Evolutionary conservation across 2,888 invertebrate genomes (phyloP).

Genomic region (Deroplatys truncata): DNA sequence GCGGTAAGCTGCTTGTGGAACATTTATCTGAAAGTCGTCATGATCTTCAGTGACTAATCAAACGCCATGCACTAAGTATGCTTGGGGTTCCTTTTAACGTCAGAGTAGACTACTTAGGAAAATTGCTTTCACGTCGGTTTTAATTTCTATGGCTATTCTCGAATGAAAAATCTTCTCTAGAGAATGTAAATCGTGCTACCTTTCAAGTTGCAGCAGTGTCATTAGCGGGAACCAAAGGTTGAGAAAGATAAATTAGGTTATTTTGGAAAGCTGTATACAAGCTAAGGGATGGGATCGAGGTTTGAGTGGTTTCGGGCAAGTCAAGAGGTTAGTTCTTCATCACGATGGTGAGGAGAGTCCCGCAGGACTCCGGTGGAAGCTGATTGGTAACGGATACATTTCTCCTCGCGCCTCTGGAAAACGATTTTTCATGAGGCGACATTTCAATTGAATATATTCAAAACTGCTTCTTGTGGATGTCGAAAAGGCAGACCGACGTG

Average conservation of each 20-base stretch:
- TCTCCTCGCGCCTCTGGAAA: slow-evolving; percentile 2
- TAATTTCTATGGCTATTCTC: not conserved
- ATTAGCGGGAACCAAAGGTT: not conserved
- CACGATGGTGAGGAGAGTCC: not conserved
- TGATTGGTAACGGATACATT: not conserved
- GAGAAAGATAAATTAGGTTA: not conserved
- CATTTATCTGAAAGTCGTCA: too few relatives aligned
- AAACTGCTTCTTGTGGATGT: not conserved
- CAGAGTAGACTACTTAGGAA: too few relatives aligned
- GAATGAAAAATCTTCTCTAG: not conserved
- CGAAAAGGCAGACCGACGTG: not conserved
- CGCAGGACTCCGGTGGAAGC: not conserved
- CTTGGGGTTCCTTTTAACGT: too few relatives aligned
- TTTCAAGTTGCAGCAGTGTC: not conserved
- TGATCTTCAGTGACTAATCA: too few relatives aligned
- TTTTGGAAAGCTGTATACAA: not conserved
- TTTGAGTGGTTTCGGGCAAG: not conserved
- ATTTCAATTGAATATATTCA: slow-evolving; percentile 27
- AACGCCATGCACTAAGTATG: too few relatives aligned
- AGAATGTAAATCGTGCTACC: not conserved
- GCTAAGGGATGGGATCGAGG: not conserved
- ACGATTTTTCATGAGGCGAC: slow-evolving; percentile 26
- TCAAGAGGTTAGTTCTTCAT: not conserved
- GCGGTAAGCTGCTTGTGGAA: too few relatives aligned
- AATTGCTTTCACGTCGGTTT: not conserved